Percentiles rank a stretch among this genome's conserved stretches.
phyloP scores from a whole-genome alignment of 2,888 invertebrate species.

The Trissonchulus sp. region DNA sequence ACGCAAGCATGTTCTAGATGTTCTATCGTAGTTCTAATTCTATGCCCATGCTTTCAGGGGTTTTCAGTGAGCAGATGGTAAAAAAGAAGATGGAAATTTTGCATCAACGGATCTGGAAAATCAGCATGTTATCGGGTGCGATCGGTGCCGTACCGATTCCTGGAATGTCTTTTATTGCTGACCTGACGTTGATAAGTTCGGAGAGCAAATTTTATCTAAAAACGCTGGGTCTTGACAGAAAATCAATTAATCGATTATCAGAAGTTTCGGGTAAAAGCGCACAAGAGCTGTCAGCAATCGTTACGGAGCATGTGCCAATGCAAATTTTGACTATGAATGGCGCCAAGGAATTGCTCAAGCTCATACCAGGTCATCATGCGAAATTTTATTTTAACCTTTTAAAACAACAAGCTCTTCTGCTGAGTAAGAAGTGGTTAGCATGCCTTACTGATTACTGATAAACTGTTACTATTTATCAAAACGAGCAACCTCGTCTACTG shows the following conservation, averaged over 20 bases:
- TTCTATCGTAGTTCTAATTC: too few relatives aligned
- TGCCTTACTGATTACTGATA: too few relatives aligned
- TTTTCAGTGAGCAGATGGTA: neutral
- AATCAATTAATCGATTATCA: neutral
- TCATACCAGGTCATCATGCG: neutral
- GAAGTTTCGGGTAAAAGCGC: neutral
- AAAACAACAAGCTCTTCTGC: too few relatives aligned
- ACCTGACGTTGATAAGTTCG: neutral
- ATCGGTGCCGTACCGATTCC: neutral
- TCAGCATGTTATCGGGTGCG: neutral
- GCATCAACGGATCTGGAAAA: neutral
- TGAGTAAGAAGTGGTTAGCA: too few relatives aligned
- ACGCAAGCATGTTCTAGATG: too few relatives aligned
- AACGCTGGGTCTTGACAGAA: neutral
- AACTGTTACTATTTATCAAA: too few relatives aligned
- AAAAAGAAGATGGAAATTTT: neutral
- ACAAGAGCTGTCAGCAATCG: neutral
- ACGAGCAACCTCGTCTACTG: too few relatives aligned
- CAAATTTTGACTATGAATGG: neutral
- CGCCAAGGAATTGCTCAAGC: neutral
- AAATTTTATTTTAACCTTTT: too few relatives aligned
- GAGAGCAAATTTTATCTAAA: neutral
- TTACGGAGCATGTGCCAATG: neutral
- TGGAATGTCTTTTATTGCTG: neutral
- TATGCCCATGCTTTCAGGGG: too few relatives aligned